Evolutionary conservation across 1,140 invertebrate species (phyloP), one percentile per base, ranked within the genome.

Genomic region (Arion vulgaris): DNA sequence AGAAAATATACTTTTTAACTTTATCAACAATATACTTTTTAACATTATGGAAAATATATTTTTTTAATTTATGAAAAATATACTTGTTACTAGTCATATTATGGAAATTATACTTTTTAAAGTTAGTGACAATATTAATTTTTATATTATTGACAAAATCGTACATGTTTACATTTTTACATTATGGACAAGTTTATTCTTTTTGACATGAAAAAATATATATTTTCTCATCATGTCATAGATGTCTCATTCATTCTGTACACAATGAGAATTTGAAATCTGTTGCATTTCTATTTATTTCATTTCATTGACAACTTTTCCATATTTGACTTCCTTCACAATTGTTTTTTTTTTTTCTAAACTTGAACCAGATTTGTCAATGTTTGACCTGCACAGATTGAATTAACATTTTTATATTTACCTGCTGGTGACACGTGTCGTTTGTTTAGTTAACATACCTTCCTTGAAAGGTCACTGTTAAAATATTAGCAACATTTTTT

Each of bases 161-260:
- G n/a, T n/a, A n/a, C n/a, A n/a, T n/a, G n/a, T n/a, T n/a, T n/a
- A n/a, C n/a, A n/a, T n/a, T n/a, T n/a, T n/a, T n/a, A n/a, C n/a
- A n/a, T n/a, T n/a, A n/a, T n/a, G n/a, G n/a, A n/a, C n/a, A n/a
- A n/a, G n/a, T n/a, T n/a, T n/a, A n/a, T n/a, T n/a, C n/a, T n/a
- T n/a, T n/a, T n/a, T n/a, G n/a, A n/a, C n/a, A n/a, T n/a, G n/a
- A n/a, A n/a, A n/a, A n/a, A n/a, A n/a, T n/a, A n/a, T n/a, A n/a
- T n/a, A n/a, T n/a, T n/a, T n/a, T n/a, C n/a, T n/a, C 53, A 57
- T 57, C 53, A 57, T 57, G 53, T 57, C 9, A n/a, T 57, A 57
- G 53, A 15, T 57, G 4, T 4, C 15, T 23, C 53, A 57, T 9
- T 57, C 2, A 57, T 45, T 5, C 5, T 45, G 41, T 15, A 45